Evolutionary conservation across 1,140 invertebrate genomes (phyloP), one percentile per base, ranked within the genome.

Genomic region (Bombus sylvicola): DNA sequence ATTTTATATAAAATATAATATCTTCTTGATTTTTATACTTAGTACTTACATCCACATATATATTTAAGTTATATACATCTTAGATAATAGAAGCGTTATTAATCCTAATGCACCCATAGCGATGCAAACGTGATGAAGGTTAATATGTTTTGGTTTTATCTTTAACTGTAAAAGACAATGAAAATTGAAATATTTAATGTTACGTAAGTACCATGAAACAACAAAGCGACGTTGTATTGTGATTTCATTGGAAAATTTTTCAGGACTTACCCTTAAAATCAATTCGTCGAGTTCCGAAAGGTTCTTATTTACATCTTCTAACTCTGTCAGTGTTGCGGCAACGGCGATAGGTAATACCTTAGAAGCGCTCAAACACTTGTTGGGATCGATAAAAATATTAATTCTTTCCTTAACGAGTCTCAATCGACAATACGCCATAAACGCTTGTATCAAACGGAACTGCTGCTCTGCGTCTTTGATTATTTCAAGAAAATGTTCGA

Each of bases 281-380:
- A 87, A 39, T 82, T 57, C 9, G 66, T 90, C 28, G 0, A 90
- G 22, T 37, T 85, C 62, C 22, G 62, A 57, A 34, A 90, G 28
- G 31, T 81, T 85, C 18, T 64, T 43, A 22, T 68, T 43, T 4
- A 78, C 34, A 1, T 89, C 78, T 3, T 79, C 15, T 9, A 90
- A 1, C 71, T 90, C 89, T 31, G 34, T 34, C 9, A 89, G 39
- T 37, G 66, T 59, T 34, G 77, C 34, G 3, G 64, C 47, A 71
- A 53, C 53, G 1, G 62, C 10, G 9, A 62, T 25, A n/a, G 74
- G 66, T 31, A 89, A 57, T 80, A 85, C 12, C 0, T 87, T 15
- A 71, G 88, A 90, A 31, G 85, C 72, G 1, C 84, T 87, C 39
- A 89, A 62, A 69, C 68, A 66, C 3, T 81, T 75, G n/a, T 90